Conservation (phyloP, 23 tunicate species). For the Botrylloides violaceus region DNA sequence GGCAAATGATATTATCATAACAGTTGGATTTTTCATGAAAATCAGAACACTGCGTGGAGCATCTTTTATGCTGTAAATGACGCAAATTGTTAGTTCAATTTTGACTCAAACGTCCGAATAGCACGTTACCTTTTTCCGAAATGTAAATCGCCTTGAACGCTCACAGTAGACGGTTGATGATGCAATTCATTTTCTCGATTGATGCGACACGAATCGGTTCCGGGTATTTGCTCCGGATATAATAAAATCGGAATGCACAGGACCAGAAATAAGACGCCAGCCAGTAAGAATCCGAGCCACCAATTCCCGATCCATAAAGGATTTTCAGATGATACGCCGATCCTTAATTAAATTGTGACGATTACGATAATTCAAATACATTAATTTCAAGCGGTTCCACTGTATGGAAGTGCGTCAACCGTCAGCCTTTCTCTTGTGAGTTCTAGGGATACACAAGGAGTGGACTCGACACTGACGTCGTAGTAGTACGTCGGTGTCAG, state of each 20-base stretch:
- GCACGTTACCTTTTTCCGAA: slow-evolving; percentile 25
- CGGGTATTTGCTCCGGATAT: slow-evolving; percentile 55
- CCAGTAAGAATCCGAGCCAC: slow-evolving; percentile 74
- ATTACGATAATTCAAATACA: too few species aligned
- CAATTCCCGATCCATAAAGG: slow-evolving; percentile 73
- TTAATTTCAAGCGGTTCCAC: too few species aligned
- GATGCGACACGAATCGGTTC: slow-evolving; percentile 32
- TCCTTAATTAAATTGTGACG: slow-evolving; percentile 14
- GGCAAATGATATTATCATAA: slow-evolving; percentile 31
- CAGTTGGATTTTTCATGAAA: slow-evolving; percentile 32
- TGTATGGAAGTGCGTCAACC: too few species aligned
- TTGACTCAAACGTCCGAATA: too few species aligned
- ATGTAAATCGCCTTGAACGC: neutral
- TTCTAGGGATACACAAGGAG: too few species aligned
- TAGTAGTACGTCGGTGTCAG: too few species aligned
- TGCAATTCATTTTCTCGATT: slow-evolving; percentile 69
- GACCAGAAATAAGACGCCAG: slow-evolving; percentile 31
- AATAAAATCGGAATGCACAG: slow-evolving; percentile 51
- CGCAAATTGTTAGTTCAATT: neutral
- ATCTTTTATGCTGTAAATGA: slow-evolving; percentile 23
- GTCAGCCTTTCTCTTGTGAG: too few species aligned
- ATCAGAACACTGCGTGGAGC: slow-evolving; percentile 14
- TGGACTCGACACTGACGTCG: too few species aligned
- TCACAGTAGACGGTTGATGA: slow-evolving; percentile 17
- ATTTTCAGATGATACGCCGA: slow-evolving; percentile 32